Evolutionary conservation across 2,888 invertebrate genomes (phyloP).

Genomic region (Metallyticus violacea): DNA sequence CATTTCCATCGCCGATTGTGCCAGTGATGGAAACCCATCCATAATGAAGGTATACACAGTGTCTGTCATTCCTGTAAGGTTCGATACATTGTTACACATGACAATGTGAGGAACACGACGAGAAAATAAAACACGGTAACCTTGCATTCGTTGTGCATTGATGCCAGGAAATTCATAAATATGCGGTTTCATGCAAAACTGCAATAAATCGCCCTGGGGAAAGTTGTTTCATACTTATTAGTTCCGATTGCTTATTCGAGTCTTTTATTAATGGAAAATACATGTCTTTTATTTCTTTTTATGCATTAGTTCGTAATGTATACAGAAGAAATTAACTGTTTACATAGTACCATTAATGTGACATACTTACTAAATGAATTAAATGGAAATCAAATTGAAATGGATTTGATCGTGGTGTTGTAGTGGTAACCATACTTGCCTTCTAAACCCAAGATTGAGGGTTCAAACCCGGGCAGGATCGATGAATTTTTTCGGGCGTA

Average conservation of each 20-base stretch:
- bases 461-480: too few species aligned
- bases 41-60: background rate
- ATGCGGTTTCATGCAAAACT: background rate
- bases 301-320: too few species aligned
- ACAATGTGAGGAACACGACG: background rate
- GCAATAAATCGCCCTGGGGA: background rate
- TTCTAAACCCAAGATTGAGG: too few species aligned
- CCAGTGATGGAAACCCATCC: background rate
- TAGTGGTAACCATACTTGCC: too few species aligned
- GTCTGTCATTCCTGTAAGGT: background rate
- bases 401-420: too few species aligned
- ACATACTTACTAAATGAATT: too few species aligned
- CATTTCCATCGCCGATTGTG: background rate
- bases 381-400: too few species aligned
- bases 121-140: background rate
- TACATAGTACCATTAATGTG: too few species aligned
- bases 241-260: background rate
- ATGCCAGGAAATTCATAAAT: background rate
- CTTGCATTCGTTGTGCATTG: background rate
- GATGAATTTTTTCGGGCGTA: too few species aligned
- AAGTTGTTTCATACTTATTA: background rate
- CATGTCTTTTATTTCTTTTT: too few species aligned
- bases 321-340: too few species aligned
- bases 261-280: too few species aligned
- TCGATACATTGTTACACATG: background rate